phyloP scores from a whole-genome alignment of 2,888 invertebrate genomes.

The Protonemura montana region DNA sequence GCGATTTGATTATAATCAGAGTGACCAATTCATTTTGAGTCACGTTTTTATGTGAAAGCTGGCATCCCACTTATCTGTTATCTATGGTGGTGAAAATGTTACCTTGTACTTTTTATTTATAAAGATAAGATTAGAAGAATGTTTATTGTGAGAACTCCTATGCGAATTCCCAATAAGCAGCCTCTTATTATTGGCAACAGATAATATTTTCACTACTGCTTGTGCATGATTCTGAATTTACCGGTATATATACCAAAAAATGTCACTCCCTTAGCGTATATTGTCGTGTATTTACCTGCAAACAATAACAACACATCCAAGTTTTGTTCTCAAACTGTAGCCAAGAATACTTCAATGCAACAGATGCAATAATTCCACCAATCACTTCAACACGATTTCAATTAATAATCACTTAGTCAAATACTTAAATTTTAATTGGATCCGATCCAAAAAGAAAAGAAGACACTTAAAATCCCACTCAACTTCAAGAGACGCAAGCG shows the following conservation, averaged over 20 bases:
- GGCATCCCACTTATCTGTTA: neutral
- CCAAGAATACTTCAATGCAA: too few relatives aligned
- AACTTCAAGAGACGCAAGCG: too few relatives aligned
- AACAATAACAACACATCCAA: too few relatives aligned
- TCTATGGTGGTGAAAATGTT: neutral
- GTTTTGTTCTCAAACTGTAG: too few relatives aligned
- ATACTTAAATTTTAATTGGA: neutral
- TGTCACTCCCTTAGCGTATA: too few relatives aligned
- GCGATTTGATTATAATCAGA: neutral
- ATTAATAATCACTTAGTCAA: neutral
- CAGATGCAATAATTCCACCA: neutral
- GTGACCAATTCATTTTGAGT: neutral
- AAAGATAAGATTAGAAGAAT: neutral
- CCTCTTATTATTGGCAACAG: too few relatives aligned
- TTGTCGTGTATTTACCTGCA: too few relatives aligned
- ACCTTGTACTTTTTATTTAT: neutral
- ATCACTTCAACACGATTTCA: neutral
- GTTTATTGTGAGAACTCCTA: too few relatives aligned
- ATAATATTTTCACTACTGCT: too few relatives aligned
- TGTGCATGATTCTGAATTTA: too few relatives aligned
- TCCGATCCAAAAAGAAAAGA: neutral
- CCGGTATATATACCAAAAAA: too few relatives aligned
- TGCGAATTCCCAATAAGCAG: too few relatives aligned
- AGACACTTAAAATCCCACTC: neutral
- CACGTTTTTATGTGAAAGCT: neutral